phyloP scores from a whole-genome alignment of 1,140 invertebrate genomes.

The Drosophila lowei region DNA sequence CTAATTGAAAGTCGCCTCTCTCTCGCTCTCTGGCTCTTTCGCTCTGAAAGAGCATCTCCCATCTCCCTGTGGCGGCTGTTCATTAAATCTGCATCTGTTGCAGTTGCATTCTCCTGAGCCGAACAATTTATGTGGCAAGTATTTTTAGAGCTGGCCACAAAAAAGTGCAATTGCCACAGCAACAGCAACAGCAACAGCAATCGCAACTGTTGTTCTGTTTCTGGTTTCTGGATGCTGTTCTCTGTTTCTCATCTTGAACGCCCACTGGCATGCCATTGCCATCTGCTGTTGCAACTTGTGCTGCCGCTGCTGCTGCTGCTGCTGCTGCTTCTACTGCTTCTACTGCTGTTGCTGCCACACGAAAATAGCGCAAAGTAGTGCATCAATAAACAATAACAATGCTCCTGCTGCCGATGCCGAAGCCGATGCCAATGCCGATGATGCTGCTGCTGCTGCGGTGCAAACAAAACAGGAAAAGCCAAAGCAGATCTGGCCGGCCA shows the following conservation, averaged over 20 bases:
- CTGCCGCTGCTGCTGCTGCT: not conserved
- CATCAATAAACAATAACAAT: conserved; percentile 82
- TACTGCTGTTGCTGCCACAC: conserved; percentile 54
- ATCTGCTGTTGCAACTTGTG: conserved; percentile 57
- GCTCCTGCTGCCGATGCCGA: conserved; percentile 38
- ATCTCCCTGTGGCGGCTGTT: conserved; percentile 1
- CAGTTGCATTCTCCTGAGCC: not conserved
- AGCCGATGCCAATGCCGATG: conserved; percentile 2
- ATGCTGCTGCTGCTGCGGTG: conserved; percentile 17
- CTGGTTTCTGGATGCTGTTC: conserved; percentile 21
- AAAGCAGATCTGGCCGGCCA: conserved; percentile 48
- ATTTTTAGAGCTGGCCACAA: conserved; percentile 44
- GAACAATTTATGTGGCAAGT: conserved; percentile 22
- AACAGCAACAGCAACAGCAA: conserved; percentile 29
- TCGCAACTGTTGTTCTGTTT: conserved; percentile 19
- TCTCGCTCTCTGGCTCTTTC: conserved; percentile 7
- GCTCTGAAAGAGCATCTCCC: no score
- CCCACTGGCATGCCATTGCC: conserved; percentile 60
- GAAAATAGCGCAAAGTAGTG: conserved; percentile 81
- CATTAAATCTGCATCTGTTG: conserved; percentile 44
- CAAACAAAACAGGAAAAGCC: conserved; percentile 63
- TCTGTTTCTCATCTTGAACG: conserved; percentile 52
- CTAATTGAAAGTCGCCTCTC: conserved; percentile 46
- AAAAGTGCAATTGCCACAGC: conserved; percentile 33
- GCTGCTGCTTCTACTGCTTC: no score